A percentile compares a stretch with the other conserved stretches of the same genome.
Conservation (phyloP, 2,888 invertebrate genomes). For the Drosophila fungiperda region DNA sequence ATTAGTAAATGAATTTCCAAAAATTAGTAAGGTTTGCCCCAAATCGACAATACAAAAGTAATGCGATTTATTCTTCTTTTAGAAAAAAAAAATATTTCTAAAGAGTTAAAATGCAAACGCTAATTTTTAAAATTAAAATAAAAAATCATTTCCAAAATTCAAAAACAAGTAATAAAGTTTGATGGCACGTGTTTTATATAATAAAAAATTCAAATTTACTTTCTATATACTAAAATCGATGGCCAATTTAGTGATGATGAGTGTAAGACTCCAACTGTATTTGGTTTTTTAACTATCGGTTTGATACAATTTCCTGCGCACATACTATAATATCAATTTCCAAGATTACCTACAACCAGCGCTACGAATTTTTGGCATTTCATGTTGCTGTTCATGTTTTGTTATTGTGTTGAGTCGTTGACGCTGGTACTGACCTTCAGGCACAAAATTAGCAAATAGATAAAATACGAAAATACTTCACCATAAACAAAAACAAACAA, state of each 20-base stretch:
- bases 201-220: too few species aligned
- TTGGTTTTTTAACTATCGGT: constrained; percentile 31
- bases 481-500: constrained; percentile 1
- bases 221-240: background rate
- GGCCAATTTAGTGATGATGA: background rate
- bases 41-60: background rate
- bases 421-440: constrained; percentile 78
- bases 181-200: too few species aligned
- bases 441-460: constrained; percentile 70
- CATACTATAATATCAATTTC: constrained; percentile 68
- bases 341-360: constrained; percentile 44
- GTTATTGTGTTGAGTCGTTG: constrained; percentile 43
- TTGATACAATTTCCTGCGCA: constrained; percentile 71
- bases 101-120: background rate
- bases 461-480: constrained; percentile 50
- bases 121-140: background rate
- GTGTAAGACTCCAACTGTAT: background rate
- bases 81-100: background rate
- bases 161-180: too few species aligned
- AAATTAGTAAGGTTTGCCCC: background rate
- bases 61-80: background rate
- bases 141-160: background rate
- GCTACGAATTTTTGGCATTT: constrained; percentile 31
- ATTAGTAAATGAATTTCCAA: background rate
- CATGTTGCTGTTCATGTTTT: constrained; percentile 31